Conservation (phyloP, 2,797 vertebrate species). For the Bradypodion pumilum region DNA sequence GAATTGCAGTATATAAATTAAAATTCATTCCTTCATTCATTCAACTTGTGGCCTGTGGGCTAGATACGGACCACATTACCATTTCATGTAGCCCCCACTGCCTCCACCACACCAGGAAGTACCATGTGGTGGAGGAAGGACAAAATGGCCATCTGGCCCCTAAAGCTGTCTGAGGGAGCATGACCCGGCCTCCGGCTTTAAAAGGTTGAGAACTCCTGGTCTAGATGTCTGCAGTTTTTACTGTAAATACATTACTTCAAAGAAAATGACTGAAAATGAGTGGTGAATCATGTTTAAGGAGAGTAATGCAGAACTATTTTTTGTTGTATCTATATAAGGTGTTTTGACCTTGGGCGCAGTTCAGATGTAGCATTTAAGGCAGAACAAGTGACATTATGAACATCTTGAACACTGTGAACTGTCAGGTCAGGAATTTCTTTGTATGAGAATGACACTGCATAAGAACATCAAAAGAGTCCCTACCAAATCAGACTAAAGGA, state of each 20-base stretch:
- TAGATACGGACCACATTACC: too few species aligned
- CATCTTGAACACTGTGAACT: too few species aligned
- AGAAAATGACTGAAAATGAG: not conserved
- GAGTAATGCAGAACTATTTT: not conserved
- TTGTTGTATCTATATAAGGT: not conserved
- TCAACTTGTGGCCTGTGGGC: too few species aligned
- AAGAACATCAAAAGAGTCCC: not conserved
- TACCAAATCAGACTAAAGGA: not conserved
- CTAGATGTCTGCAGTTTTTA: not conserved
- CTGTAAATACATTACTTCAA: not conserved
- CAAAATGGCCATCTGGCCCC: too few species aligned
- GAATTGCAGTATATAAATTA: too few species aligned
- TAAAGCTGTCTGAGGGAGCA: too few species aligned
- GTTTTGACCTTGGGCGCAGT: not conserved
- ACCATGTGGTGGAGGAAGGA: too few species aligned
- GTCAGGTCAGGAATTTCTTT: not conserved
- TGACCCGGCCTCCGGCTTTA: too few species aligned
- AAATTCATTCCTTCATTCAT: too few species aligned
- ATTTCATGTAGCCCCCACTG: too few species aligned
- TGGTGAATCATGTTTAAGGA: not conserved
- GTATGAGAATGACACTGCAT: not conserved
- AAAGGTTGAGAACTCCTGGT: too few species aligned
- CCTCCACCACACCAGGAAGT: too few species aligned
- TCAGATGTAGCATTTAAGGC: not conserved
- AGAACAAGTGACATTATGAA: not conserved